Evolutionary conservation across 1,140 invertebrate genomes (phyloP).

Genomic region (Venustaconcha ellipsiformis): DNA sequence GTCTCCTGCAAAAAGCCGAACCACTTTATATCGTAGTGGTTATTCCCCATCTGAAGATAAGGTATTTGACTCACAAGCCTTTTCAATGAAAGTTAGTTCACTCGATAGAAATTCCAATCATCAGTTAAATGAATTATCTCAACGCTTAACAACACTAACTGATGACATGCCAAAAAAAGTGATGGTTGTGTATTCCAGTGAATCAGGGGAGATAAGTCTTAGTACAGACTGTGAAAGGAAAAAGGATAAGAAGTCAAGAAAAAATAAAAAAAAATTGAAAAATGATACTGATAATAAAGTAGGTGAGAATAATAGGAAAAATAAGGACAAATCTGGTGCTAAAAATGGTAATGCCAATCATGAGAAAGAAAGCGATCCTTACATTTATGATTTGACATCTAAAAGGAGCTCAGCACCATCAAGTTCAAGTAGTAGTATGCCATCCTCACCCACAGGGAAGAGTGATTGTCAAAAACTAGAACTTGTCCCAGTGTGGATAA

Average conservation of each 20-base stretch:
- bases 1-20: too few relatives aligned
- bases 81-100: conserved; percentile 1
- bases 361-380: conserved; percentile 28
- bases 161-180: too few relatives aligned
- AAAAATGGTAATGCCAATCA: neutral
- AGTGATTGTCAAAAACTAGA: conserved; percentile 24
- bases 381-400: conserved; percentile 1
- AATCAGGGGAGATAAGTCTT: too few relatives aligned
- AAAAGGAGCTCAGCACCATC: conserved; percentile 16
- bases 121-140: conserved; percentile 16
- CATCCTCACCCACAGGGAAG: conserved; percentile 17
- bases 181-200: too few relatives aligned
- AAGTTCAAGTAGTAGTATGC: conserved; percentile 8
- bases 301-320: conserved; percentile 14
- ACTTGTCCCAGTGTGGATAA: conserved; percentile 29
- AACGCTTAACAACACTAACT: too few relatives aligned
- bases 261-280: conserved; percentile 4
- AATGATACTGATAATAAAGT: neutral
- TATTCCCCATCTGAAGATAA: too few relatives aligned
- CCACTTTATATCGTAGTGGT: too few relatives aligned
- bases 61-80: too few relatives aligned
- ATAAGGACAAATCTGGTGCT: conserved; percentile 5
- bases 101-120: conserved; percentile 10
- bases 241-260: conserved; percentile 19
- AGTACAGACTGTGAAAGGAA: too few relatives aligned